Percentiles rank a stretch among this genome's conserved stretches.
phyloP scores from a whole-genome alignment of 1,140 invertebrate species.

The Cherax quadricarinatus region DNA sequence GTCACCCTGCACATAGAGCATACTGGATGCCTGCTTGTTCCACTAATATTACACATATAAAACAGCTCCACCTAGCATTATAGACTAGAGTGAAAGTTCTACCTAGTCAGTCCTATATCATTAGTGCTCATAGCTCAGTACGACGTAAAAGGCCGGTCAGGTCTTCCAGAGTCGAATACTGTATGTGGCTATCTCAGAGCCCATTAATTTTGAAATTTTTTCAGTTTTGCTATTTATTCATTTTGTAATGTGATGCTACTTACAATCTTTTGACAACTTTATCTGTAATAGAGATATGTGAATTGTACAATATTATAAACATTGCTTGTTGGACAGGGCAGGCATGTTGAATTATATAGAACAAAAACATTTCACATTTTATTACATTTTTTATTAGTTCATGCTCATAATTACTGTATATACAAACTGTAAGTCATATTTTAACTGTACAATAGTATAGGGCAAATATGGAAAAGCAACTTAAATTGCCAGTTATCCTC shows the following conservation, averaged over 20 bases:
- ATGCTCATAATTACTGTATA: too few relatives aligned
- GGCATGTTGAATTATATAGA: too few relatives aligned
- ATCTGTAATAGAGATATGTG: too few relatives aligned
- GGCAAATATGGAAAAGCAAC: too few relatives aligned
- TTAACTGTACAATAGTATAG: too few relatives aligned
- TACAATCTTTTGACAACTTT: too few relatives aligned
- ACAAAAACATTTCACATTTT: too few relatives aligned
- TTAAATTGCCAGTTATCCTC: too few relatives aligned
- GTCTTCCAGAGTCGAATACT: not conserved
- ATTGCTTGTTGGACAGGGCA: too few relatives aligned
- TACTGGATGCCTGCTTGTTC: slow-evolving; percentile 37
- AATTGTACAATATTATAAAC: too few relatives aligned
- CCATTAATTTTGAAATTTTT: not conserved
- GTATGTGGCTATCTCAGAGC: not conserved
- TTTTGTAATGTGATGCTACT: not conserved
- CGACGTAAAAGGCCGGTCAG: slow-evolving; percentile 20
- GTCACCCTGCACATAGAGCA: slow-evolving; percentile 25
- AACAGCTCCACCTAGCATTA: slow-evolving; percentile 64
- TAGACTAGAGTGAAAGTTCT: slow-evolving; percentile 58
- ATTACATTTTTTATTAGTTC: too few relatives aligned
- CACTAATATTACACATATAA: slow-evolving; percentile 66
- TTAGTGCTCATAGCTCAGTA: slow-evolving; percentile 41
- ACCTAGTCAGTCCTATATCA: slow-evolving; percentile 40
- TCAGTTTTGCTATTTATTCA: not conserved
- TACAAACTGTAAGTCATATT: too few relatives aligned